Percentiles rank a stretch among this genome's conserved stretches.
These are phyloP conservation scores for Geopemphigus sp. DNA, from an alignment of 1,140 invertebrate genomes.

Conservation along the genomic window DNA sequence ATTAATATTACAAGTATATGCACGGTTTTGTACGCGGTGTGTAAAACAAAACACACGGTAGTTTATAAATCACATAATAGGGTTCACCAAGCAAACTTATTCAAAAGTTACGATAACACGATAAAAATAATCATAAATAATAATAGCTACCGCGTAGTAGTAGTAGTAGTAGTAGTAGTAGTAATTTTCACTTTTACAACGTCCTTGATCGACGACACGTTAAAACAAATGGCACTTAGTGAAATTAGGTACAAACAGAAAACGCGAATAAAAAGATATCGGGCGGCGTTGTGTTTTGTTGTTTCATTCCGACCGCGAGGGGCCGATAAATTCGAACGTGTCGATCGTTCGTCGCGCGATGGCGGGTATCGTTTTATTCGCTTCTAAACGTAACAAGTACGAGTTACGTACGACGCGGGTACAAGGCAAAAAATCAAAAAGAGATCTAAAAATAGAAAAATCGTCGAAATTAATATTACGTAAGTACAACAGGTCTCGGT, in stretches of 20 bases:
- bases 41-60: too few relatives aligned
- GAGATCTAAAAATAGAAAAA: constrained; percentile 43
- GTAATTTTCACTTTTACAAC: constrained; percentile 16
- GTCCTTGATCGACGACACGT: neutral
- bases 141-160: neutral
- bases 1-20: constrained; percentile 26
- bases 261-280: neutral
- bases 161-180: too few relatives aligned
- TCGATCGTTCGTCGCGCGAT: neutral
- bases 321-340: neutral
- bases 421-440: constrained; percentile 28
- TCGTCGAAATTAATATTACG: constrained; percentile 12
- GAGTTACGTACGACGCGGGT: neutral
- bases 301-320: too few relatives aligned
- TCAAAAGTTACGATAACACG: neutral
- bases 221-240: constrained; percentile 36
- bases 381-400: neutral
- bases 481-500: constrained; percentile 44
- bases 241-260: constrained; percentile 7
- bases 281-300: neutral
- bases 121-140: neutral
- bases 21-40: too few relatives aligned
- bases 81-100: neutral
- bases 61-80: constrained; percentile 10
- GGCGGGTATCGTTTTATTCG: constrained; percentile 24